phyloP scores from a whole-genome alignment of 2,113 vertebrate species.

The Prochilodus magdalenae region DNA sequence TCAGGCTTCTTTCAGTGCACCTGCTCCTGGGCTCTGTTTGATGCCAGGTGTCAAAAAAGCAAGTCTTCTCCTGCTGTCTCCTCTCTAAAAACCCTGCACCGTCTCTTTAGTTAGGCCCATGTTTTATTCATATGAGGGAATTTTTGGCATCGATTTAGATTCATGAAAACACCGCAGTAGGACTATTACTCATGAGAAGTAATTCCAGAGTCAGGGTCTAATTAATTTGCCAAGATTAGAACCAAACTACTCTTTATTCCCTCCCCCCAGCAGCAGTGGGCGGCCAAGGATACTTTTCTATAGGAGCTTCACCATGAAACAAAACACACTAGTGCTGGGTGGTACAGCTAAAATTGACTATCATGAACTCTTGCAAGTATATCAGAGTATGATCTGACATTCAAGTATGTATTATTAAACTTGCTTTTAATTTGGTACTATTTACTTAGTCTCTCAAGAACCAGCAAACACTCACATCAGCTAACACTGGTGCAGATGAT shows the following conservation, averaged over 20 bases:
- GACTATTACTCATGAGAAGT: constrained; percentile 18
- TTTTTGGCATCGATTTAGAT: constrained; percentile 24
- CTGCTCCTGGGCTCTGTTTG: constrained; percentile 2
- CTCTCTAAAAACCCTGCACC: neutral
- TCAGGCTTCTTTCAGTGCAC: neutral
- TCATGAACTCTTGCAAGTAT: no score
- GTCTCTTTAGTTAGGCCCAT: constrained; percentile 13
- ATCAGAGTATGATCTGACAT: no score
- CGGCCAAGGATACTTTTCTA: neutral
- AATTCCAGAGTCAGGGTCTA: constrained; percentile 13
- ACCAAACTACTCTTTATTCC: neutral
- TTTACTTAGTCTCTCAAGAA: no score
- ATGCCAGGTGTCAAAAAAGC: constrained; percentile 30
- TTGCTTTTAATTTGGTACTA: no score
- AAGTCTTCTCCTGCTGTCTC: constrained; percentile 9
- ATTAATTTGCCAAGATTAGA: constrained; percentile 37
- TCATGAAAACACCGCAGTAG: constrained; percentile 30
- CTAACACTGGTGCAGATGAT: no score
- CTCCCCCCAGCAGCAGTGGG: neutral
- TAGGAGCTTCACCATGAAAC: neutral
- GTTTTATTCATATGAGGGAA: constrained; percentile 39
- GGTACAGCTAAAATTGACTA: neutral
- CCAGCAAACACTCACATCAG: no score
- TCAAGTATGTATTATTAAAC: no score
- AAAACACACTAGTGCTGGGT: neutral